Conservation (phyloP, 2,797 vertebrate species). For the Melanotaenia parkinsoni region DNA sequence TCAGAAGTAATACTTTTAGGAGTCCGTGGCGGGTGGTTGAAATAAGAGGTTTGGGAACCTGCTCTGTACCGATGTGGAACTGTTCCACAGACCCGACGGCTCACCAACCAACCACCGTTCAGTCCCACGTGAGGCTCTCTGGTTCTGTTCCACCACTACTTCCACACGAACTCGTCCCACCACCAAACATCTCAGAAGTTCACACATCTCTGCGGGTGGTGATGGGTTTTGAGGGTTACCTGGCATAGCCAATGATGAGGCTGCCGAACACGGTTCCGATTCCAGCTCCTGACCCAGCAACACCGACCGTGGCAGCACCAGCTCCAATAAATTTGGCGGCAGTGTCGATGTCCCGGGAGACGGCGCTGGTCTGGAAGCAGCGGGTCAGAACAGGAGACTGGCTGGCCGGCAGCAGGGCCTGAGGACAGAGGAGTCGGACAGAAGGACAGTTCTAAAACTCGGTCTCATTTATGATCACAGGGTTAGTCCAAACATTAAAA, state of each 20-base stretch:
- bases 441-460: background rate
- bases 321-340: slow-evolving; percentile 97
- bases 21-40: no score
- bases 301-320: slow-evolving; percentile 95
- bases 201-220: no score
- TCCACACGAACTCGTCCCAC: no score
- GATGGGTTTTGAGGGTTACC: slow-evolving; percentile 61
- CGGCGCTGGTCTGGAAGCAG: slow-evolving; percentile 86
- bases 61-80: no score
- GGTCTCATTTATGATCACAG: no score
- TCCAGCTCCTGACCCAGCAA: slow-evolving; percentile 94
- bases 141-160: background rate
- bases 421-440: background rate
- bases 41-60: no score
- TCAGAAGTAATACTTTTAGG: no score
- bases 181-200: no score
- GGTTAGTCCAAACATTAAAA: no score
- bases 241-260: slow-evolving; percentile 97
- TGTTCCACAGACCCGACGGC: no score
- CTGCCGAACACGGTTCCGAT: slow-evolving; percentile 98
- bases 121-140: no score
- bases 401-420: slow-evolving; percentile 76
- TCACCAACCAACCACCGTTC: no score
- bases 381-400: slow-evolving; percentile 73
- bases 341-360: slow-evolving; percentile 91